phyloP scores from a whole-genome alignment of 2,888 invertebrate species.

The Caenorhabditis sp. region DNA sequence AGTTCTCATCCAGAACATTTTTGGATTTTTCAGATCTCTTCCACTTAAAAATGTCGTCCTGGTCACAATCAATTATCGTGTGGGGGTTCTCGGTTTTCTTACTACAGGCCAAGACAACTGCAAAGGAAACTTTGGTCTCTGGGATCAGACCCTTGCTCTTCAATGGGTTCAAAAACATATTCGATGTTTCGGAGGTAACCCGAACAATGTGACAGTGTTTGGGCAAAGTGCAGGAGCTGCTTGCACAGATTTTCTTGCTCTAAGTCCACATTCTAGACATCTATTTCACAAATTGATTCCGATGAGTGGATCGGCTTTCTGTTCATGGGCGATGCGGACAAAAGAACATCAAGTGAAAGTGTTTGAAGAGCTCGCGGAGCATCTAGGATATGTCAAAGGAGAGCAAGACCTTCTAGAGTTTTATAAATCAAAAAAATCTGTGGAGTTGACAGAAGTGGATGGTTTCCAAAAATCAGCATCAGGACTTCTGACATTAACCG shows the following conservation, averaged over 20 bases:
- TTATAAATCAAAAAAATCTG: constrained; percentile 4
- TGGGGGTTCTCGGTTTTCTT: constrained; percentile 60
- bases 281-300: background rate
- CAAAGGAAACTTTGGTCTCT: constrained; percentile 17
- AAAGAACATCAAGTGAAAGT: background rate
- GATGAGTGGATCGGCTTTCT: background rate
- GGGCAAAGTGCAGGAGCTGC: constrained; percentile 32
- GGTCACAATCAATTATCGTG: constrained; percentile 61
- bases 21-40: constrained; percentile 48
- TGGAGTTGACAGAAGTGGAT: background rate
- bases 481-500: constrained; percentile 13
- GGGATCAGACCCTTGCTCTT: constrained; percentile 19
- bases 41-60: constrained; percentile 60
- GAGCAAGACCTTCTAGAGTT: constrained; percentile 5
- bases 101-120: constrained; percentile 38
- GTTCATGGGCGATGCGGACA: background rate
- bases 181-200: constrained; percentile 16
- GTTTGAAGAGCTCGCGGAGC: constrained; percentile 8
- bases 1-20: constrained; percentile 1
- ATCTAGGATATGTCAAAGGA: constrained; percentile 10
- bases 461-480: constrained; percentile 16
- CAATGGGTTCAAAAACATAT: constrained; percentile 33
- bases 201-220: constrained; percentile 19
- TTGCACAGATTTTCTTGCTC: constrained; percentile 8
- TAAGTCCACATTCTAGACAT: constrained; percentile 8